Conservation (phyloP, 2,797 vertebrate species). For the Propithecus perrieri region DNA sequence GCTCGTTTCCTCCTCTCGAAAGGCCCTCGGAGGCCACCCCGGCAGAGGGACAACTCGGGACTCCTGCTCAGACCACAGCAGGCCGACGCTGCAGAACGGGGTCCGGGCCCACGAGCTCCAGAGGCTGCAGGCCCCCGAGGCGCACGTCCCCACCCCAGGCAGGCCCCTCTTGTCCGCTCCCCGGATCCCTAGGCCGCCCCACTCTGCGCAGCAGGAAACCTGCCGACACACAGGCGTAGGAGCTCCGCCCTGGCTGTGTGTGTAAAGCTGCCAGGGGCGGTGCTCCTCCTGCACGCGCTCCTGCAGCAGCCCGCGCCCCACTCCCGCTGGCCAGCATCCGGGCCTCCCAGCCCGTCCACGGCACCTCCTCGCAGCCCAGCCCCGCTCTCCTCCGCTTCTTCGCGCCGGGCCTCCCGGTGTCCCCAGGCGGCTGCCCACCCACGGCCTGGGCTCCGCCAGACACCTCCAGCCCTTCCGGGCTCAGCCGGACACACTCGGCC, state of each 20-base stretch:
- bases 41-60: background rate
- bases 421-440: background rate
- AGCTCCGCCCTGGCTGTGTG: background rate
- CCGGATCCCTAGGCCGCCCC: background rate
- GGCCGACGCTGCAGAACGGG: background rate
- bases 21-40: background rate
- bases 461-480: background rate
- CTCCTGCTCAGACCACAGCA: background rate
- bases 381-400: background rate
- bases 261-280: fast-evolving
- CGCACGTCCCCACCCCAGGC: background rate
- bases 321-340: background rate
- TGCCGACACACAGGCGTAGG: background rate
- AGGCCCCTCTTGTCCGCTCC: background rate
- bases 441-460: background rate
- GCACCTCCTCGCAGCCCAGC: too few relatives aligned
- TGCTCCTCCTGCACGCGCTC: background rate
- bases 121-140: background rate
- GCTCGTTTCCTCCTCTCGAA: background rate
- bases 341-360: too few relatives aligned
- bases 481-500: background rate
- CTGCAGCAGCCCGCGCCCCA: background rate
- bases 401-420: background rate
- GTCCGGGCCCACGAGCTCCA: background rate
- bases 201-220: background rate